phyloP scores from a whole-genome alignment of 2,113 vertebrate genomes.

The Camelus dromedarius region DNA sequence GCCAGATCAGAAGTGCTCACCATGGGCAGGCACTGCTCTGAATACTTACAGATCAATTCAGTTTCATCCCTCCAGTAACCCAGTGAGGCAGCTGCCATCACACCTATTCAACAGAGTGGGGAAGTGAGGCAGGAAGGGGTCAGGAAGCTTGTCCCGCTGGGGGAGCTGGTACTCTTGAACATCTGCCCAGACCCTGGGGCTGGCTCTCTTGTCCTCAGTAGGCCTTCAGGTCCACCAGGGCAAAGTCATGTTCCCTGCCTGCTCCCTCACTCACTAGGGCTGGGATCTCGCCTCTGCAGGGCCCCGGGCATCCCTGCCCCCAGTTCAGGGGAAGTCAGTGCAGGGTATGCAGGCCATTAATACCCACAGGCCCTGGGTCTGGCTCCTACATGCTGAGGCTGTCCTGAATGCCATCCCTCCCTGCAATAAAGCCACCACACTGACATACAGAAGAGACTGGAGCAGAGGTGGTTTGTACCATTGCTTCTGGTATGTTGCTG shows the following conservation, averaged over 20 bases:
- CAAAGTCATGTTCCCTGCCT: background rate
- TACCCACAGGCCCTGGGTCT: background rate
- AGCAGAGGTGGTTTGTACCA: rapidly evolving
- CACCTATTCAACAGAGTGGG: background rate
- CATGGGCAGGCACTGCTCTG: background rate
- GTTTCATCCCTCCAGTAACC: background rate
- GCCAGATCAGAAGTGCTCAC: background rate
- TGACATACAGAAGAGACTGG: background rate
- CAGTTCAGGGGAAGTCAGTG: background rate
- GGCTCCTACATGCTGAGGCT: background rate
- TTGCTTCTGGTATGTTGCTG: background rate
- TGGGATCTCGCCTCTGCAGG: background rate
- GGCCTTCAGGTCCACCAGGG: background rate
- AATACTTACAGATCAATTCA: background rate
- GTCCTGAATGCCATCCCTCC: rapidly evolving
- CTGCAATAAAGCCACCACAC: background rate
- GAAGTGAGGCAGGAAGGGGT: background rate
- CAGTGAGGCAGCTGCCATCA: background rate
- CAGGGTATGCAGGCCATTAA: rapidly evolving
- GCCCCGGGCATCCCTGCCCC: background rate
- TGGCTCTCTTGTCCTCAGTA: background rate
- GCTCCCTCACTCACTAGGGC: background rate
- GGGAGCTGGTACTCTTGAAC: background rate
- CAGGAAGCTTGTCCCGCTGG: too few species aligned
- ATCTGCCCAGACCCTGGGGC: background rate